A percentile compares a stretch with the other conserved stretches of the same genome.
Conservation (phyloP, 2,888 invertebrate genomes). For the Stictocephala bisonia region DNA sequence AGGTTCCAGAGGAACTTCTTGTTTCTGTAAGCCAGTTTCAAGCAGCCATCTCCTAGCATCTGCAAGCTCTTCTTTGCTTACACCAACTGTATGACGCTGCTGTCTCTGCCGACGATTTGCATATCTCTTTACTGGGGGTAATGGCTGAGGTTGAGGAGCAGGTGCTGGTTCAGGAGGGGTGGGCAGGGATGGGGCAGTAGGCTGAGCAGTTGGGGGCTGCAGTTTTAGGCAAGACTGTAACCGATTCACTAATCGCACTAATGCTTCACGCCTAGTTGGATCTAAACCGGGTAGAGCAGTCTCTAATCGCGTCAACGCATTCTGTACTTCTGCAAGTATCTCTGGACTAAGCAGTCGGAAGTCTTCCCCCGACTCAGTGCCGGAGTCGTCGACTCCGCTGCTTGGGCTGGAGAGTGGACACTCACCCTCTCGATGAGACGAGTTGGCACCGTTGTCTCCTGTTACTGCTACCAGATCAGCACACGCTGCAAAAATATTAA, state of each 20-base stretch:
- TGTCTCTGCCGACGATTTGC: slow-evolving; percentile 70
- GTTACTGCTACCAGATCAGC: slow-evolving; percentile 68
- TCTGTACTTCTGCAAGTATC: slow-evolving; percentile 80
- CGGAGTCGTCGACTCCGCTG: slow-evolving; percentile 70
- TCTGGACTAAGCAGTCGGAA: slow-evolving; percentile 71
- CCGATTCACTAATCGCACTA: slow-evolving; percentile 76
- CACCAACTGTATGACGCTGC: slow-evolving; percentile 84
- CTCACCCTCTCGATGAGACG: slow-evolving; percentile 74
- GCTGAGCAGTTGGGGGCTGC: slow-evolving; percentile 55
- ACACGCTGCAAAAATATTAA: slow-evolving; percentile 64
- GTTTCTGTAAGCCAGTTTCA: slow-evolving; percentile 63
- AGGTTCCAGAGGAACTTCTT: background rate
- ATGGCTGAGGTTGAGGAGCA: slow-evolving; percentile 43
- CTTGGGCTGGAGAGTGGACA: slow-evolving; percentile 66
- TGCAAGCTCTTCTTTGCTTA: slow-evolving; percentile 82
- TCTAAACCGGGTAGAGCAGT: slow-evolving; percentile 74
- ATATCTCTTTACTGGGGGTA: slow-evolving; percentile 62
- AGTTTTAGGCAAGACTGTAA: slow-evolving; percentile 70
- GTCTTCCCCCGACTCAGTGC: slow-evolving; percentile 78
- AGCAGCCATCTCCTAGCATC: slow-evolving; percentile 82
- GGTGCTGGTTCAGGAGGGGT: no score
- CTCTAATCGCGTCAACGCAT: slow-evolving; percentile 79
- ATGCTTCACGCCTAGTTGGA: slow-evolving; percentile 68
- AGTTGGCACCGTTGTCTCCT: slow-evolving; percentile 64
- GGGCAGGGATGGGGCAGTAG: slow-evolving; percentile 39